Evolutionary conservation across 2,888 invertebrate genomes (phyloP), one percentile per base, ranked within the genome.

Genomic region (Argynnis bischoffii): DNA sequence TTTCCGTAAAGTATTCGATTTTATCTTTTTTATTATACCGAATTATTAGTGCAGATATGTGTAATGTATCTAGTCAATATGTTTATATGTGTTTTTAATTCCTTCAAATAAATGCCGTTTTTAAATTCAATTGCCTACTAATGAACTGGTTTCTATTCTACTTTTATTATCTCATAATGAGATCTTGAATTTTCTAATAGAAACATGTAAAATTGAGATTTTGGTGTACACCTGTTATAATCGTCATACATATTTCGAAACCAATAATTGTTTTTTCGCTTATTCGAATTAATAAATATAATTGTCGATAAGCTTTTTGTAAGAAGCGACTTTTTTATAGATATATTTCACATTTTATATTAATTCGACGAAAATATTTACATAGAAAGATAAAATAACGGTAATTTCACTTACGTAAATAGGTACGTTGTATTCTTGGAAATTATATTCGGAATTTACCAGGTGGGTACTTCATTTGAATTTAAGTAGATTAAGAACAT

Each of bases 1-100:
- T 71, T 71, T 71, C 71, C 71, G 66, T 69, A 67, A 66, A 26
- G 31, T 68, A 61, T 47, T 16, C 63, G 55, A 67, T 69, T 65
- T 69, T 61, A 55, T 56, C 56, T 50, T 63, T 69, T 69, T 67
- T 65, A 64, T 56, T 66, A 67, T 55, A 11, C 48, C 57, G 66
- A 71, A 63, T 61, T 66, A 53, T 69, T 55, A 50, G 54, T 66
- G n/a, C 48, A 55, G 18, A 60, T 64, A 50, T 60, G 50, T 31
- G n/a, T 51, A 46, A 14, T 16, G n/a, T 41, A 41, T 41, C 11
- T 41, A 35, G 48, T 55, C 46, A 50, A 53, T 53, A 53, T 16
- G n/a, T 55, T 18, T 53, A 18, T 18, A 55, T 41, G 48, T 59
- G 26, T 47, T n/a, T 59, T 59, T 48, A 48, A 59, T 59, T 31